Conservation (phyloP, 2,888 invertebrate genomes). For the Eristalis intricaria region DNA sequence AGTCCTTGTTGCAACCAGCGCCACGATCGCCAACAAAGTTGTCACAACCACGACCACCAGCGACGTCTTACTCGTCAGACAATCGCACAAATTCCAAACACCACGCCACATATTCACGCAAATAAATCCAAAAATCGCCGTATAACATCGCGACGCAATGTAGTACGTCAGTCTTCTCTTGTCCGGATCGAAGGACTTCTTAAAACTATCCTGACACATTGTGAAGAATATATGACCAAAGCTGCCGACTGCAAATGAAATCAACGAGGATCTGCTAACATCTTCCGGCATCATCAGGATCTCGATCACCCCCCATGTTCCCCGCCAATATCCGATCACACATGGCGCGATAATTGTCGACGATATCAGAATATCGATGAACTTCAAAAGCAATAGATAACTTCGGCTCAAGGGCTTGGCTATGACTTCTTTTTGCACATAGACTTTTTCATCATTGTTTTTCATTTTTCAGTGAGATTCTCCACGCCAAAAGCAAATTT, state of each 20-base stretch:
- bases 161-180: constrained; percentile 87
- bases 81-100: constrained; percentile 88
- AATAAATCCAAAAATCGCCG: constrained; percentile 88
- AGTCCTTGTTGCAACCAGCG: constrained; percentile 86
- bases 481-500: neutral
- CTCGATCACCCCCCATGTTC: constrained; percentile 91
- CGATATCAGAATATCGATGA: constrained; percentile 88
- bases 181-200: constrained; percentile 85
- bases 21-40: constrained; percentile 85
- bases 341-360: constrained; percentile 89
- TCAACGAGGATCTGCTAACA: constrained; percentile 84
- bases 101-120: constrained; percentile 95
- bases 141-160: constrained; percentile 87
- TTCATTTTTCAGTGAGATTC: neutral
- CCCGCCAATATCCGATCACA: constrained; percentile 93
- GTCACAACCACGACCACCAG: constrained; percentile 83
- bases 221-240: constrained; percentile 87
- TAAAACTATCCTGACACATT: constrained; percentile 85
- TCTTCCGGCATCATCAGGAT: constrained; percentile 86
- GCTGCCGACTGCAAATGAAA: constrained; percentile 87
- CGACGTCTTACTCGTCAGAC: constrained; percentile 85
- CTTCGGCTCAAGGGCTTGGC: constrained; percentile 20
- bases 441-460: constrained; percentile 18
- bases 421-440: constrained; percentile 23
- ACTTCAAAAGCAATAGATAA: constrained; percentile 82